A percentile compares a stretch with the other conserved stretches of the same genome.
Conservation (phyloP, 2,888 invertebrate species). For the Empis livida region DNA sequence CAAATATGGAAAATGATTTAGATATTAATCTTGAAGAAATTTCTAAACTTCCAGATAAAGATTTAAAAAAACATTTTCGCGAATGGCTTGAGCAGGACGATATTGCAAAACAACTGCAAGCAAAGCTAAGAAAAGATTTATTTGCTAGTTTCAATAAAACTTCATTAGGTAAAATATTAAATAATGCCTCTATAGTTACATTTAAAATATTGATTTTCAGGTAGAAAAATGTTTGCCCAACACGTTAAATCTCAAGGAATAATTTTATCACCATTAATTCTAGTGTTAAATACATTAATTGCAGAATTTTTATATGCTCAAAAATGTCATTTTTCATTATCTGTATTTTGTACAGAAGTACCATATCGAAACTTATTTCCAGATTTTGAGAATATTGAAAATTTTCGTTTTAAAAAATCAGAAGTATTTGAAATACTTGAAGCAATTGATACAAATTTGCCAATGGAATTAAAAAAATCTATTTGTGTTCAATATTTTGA, state of each 20-base stretch:
- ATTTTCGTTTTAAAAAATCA: slow-evolving; percentile 25
- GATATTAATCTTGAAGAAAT: slow-evolving; percentile 22
- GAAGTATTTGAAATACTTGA: slow-evolving; percentile 26
- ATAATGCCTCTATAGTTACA: background rate
- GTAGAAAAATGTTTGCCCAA: slow-evolving; percentile 21
- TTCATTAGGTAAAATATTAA: slow-evolving; percentile 26
- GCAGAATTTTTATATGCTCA: slow-evolving; percentile 33
- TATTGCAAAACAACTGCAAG: slow-evolving; percentile 26
- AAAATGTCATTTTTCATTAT: slow-evolving; percentile 32
- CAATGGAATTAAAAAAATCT: slow-evolving; percentile 7
- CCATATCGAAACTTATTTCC: slow-evolving; percentile 29
- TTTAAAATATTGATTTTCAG: no score
- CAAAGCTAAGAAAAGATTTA: slow-evolving; percentile 28
- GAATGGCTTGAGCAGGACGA: slow-evolving; percentile 31
- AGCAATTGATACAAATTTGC: slow-evolving; percentile 16
- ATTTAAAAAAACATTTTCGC: slow-evolving; percentile 29
- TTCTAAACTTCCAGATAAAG: slow-evolving; percentile 25
- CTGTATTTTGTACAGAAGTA: slow-evolving; percentile 32
- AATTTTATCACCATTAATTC: slow-evolving; percentile 23
- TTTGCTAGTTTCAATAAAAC: slow-evolving; percentile 30
- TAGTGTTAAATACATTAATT: slow-evolving; percentile 29
- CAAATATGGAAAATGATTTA: no score
- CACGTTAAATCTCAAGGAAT: slow-evolving; percentile 17
- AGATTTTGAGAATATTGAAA: slow-evolving; percentile 22
- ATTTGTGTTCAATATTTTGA: slow-evolving; percentile 11